These are phyloP conservation scores for Periophthalmus magnuspinnatus DNA, from an alignment of 2,797 vertebrate species.

Conservation along the genomic window DNA sequence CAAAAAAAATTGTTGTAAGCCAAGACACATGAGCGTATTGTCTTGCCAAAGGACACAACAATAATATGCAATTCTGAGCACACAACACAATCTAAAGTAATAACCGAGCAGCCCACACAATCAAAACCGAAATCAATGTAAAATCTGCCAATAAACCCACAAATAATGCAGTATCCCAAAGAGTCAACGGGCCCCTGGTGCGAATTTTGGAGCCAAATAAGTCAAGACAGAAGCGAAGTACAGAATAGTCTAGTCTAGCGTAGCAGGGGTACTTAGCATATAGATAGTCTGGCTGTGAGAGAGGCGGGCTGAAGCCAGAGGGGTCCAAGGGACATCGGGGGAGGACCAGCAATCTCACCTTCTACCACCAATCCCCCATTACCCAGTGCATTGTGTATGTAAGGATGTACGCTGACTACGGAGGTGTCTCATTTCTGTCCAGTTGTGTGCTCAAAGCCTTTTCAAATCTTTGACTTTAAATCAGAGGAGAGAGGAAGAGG, in stretches of 20 bases:
- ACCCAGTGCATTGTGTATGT: constrained; percentile 2
- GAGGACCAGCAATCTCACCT: constrained; percentile 39
- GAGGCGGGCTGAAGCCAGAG: constrained; percentile 19
- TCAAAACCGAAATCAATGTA: constrained; percentile 36
- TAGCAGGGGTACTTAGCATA: constrained; percentile 68
- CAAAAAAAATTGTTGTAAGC: too few relatives aligned
- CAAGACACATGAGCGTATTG: too few relatives aligned
- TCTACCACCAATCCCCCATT: constrained; percentile 40
- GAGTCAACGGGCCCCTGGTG: constrained; percentile 22
- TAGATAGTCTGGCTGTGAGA: constrained; percentile 62
- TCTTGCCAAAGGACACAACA: too few relatives aligned
- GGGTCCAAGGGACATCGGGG: constrained; percentile 20
- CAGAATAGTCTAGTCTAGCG: constrained; percentile 52
- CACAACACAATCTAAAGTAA: too few relatives aligned
- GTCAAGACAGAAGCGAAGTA: constrained; percentile 47
- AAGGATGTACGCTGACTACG: background rate
- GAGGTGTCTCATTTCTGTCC: background rate
- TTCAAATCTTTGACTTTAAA: background rate
- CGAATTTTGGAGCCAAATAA: constrained; percentile 44
- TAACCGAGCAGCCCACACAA: constrained; percentile 13
- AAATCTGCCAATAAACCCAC: constrained; percentile 30
- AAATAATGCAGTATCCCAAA: constrained; percentile 18
- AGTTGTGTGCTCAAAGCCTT: too few relatives aligned
- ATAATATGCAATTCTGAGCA: too few relatives aligned
- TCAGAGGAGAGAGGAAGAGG: background rate